Conservation (phyloP, 2,113 vertebrate genomes). For the Varanus salvator region DNA sequence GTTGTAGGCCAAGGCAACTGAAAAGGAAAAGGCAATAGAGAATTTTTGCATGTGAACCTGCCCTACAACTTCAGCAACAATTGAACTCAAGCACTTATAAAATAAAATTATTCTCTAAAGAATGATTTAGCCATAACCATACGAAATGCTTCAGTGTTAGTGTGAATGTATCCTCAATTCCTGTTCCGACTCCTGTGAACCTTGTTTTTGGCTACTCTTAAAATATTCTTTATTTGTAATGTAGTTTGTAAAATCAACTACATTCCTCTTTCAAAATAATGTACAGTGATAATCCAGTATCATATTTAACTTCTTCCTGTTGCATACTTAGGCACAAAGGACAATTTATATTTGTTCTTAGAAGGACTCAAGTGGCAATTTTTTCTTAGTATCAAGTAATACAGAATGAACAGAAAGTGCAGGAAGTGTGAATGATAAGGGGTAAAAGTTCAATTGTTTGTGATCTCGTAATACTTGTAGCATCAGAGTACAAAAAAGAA, state of each 20-base stretch:
- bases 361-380: not conserved
- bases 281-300: conserved; percentile 5
- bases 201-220: conserved; percentile 29
- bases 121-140: not conserved
- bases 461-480: not conserved
- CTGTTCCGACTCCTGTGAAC: not conserved
- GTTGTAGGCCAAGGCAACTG: too few species aligned
- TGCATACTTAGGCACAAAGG: conserved; percentile 30
- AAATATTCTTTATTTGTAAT: not conserved
- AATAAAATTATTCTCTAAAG: not conserved
- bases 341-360: conserved; percentile 32
- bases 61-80: not conserved
- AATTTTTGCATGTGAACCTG: not conserved
- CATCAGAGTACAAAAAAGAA: not conserved
- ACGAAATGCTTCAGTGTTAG: not conserved
- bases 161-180: not conserved
- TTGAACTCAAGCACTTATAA: not conserved
- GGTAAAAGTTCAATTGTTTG: not conserved
- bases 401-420: not conserved
- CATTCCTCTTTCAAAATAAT: conserved; percentile 21
- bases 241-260: conserved; percentile 18
- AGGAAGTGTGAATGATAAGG: not conserved
- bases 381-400: conserved; percentile 11
- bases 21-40: too few species aligned
- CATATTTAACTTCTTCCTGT: conserved; percentile 10